Evolutionary conservation across 1,140 invertebrate species (phyloP).

Genomic region (Aricia agestis): DNA sequence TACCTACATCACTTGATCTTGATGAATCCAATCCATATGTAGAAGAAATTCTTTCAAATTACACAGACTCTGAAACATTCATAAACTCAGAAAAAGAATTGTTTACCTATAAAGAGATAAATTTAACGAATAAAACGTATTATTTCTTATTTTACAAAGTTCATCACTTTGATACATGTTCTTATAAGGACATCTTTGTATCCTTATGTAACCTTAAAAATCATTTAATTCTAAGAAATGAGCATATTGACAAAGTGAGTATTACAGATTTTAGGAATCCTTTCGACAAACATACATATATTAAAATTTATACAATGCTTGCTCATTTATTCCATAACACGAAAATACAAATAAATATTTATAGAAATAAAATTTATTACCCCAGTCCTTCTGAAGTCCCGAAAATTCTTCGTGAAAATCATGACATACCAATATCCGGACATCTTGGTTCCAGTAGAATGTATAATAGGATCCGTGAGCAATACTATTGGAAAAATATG

Average conservation of each 20-base stretch:
- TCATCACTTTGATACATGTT: background rate
- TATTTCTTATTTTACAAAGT: background rate
- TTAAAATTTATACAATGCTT: background rate
- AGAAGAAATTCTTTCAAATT: slow-evolving; percentile 9
- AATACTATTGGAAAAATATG: background rate
- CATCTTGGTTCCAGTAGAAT: slow-evolving; percentile 1
- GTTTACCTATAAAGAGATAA: background rate
- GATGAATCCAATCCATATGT: slow-evolving; percentile 12
- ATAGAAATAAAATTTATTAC: background rate
- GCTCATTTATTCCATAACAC: background rate
- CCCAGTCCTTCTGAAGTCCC: background rate
- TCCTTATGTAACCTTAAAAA: background rate
- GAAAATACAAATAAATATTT: background rate
- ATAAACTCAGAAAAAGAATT: background rate
- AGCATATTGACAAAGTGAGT: background rate
- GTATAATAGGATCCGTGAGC: background rate
- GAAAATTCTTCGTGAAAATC: background rate
- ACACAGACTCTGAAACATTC: background rate
- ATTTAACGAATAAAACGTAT: background rate
- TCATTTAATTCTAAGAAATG: background rate
- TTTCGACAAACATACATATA: background rate
- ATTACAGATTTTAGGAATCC: background rate
- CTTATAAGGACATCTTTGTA: background rate
- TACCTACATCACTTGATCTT: slow-evolving; percentile 12
- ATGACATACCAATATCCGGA: background rate